Base-by-base conservation (phyloP, 2,888 invertebrate genomes). In the Stomorhina lunata region DNA sequence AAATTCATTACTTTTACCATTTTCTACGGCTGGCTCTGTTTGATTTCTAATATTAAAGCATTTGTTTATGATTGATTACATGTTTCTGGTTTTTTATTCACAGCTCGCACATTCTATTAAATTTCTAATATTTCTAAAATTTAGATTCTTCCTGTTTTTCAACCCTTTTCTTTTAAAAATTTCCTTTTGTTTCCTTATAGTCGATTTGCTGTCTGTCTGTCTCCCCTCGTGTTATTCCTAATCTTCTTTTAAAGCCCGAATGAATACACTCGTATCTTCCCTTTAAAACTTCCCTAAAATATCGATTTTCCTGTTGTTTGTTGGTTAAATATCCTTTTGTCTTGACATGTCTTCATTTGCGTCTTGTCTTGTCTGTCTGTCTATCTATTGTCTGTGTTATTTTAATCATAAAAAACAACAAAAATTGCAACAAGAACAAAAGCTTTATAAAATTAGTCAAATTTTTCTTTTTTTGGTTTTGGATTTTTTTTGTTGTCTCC, bases 261-360 rank as follows among this genome's bases (percentile, higher is more conserved):
- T 48, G 1, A 48, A 4, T 34, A 45, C 65, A 48, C 69, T 65
- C 9, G 12, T 45, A 40, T 73, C 73, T 79, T 77, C 55, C 43
- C 50, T 76, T 48, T 43, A 6, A 12, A 71, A 80, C 80, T 83
- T 84, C 81, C 73, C 76, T 68, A 78, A 84, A 80, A 72, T 84
- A 84, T 84, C 61, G 84, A 84, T 84, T 84, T 83, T 84, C 57
- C 27, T 71, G 40, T 53, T 65, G 48, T 53, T 48, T 65, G 34
- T 73, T n/a, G n/a, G n/a, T n/a, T n/a, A n/a, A n/a, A n/a, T n/a
- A 25, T 73, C 5, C 66, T 73, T 57, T 71, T 80, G 73, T 80
- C 37, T 65, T 73, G 15, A 29, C 32, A 15, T 34, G 59, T 75
- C 68, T 80, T 69, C 37, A 61, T 66, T 68, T 69, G 32, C 27